Evolutionary conservation across 2,888 invertebrate species (phyloP), one percentile per base, ranked within the genome.

Genomic region (Strigamia crassipes): DNA sequence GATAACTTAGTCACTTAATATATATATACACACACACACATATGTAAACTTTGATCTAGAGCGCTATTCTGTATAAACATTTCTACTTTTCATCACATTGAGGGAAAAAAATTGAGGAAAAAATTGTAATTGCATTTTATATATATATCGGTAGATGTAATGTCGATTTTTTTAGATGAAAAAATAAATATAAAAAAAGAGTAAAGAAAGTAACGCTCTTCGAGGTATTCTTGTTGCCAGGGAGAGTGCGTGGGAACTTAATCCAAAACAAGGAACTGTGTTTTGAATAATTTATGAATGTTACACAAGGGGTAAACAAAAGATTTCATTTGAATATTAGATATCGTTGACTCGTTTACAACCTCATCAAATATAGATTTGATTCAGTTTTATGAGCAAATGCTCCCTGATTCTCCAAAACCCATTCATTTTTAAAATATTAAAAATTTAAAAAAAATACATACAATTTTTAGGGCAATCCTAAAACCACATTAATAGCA

Each of bases 291-390:
- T 73, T 73, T 73, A 73, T 73, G 73, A 27, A 73, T 31, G 31
- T 31, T 31, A 73, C 66, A 66, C 73, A 31, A 27, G 31, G 73
- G 56, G 73, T 73, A 73, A 73, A 73, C 73, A 73, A 73, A 73
- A 27, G 73, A 73, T 73, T 73, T 73, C 73, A 73, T 73, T 73
- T 73, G 73, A 73, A 73, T 73, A 73, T 73, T 73, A 73, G 31
- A 73, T 73, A 73, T 31, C 12, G 73, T 73, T 31, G 31, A 73
- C 73, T 73, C 73, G 27, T 73, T 73, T 31, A 73, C 73, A 73
- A 73, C 73, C 27, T 73, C 73, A 73, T 73, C 73, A 73, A 73
- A 73, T 73, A 73, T 73, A 73, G 27, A 73, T 73, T 73, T 73
- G 73, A 66, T 66, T 66, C 27, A 27, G 31, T 73, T 73, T 73